Evolutionary conservation across 2,888 invertebrate genomes (phyloP), one percentile per base, ranked within the genome.

Genomic region (Drosophila vallismaia): DNA sequence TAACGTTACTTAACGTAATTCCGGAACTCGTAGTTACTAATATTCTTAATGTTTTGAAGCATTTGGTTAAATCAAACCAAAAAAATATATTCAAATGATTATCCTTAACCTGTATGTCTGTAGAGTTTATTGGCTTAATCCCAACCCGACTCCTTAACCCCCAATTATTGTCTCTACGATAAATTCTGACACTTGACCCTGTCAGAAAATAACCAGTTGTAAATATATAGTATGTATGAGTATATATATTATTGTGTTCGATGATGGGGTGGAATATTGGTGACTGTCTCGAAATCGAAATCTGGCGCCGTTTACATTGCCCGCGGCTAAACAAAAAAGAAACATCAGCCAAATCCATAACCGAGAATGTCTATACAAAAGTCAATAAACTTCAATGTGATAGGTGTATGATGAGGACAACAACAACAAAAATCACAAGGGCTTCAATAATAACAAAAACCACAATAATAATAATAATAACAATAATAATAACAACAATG

Each of bases 281-380:
- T 71, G 81, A 76, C 85, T 66, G 82, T 82, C 87, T 82, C 86
- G 76, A 82, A 64, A 66, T 66, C 64, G 64, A 64, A 82, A 82
- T 87, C 82, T 82, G 82, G 82, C 82, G 82, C 82, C 82, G 82
- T 70, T 82, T 82, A 85, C 86, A 87, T 38, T 70, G 87, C 82
- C 87, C 60, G 56, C 74, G 74, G 87, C 82, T 76, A 86, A 82
- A 81, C 62, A 81, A 76, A 69, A 51, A 83, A 77, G 69, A 73
- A 83, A 86, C 84, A 86, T 83, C 84, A 83, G 86, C 83, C 79
- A 79, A 85, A 86, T 74, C 69, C 49, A 73, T 67, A 55, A n/a
- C n/a, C 58, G 51, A 69, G 51, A 69, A 51, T 70, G 68, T 62
- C 36, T 83, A 70, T 63, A 73, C 68, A 85, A 82, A 85, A 78